Evolutionary conservation across 2,797 vertebrate genomes (phyloP), one percentile per base, ranked within the genome.

Genomic region (Tiaroga cobitis): DNA sequence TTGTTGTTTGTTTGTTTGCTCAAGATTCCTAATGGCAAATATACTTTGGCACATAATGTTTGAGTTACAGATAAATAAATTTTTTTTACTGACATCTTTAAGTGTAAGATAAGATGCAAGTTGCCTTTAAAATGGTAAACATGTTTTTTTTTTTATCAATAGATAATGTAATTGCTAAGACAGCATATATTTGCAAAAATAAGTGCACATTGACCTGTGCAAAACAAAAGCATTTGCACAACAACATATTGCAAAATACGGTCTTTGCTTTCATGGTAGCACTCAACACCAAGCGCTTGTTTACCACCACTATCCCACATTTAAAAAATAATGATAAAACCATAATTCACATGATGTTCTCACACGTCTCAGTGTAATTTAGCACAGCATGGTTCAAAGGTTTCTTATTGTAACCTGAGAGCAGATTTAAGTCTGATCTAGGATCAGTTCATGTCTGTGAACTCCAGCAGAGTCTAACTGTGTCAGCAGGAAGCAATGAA

Each of bases 401-500:
- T 76, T 37, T 39, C 59, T 75, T 65, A 21, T 75, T 34, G 5
- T 21, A 18, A 37, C 59, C 65, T 19, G 6, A 43, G n/a, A 63
- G 51, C 18, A 5, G 9, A 54, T 41, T 54, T n/a, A 34, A 9
- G 81, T 61, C 65, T 54, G 43, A 81, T 72, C 59, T 51, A 67
- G 41, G 29, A 51, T 32, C 51, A 56, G 24, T 32, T 21, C 26
- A 18, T 65, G 81, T 16, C 63, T 67, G 37, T n/a, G 75, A 80
- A 72, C 39, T 41, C 67, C 18, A 46, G 37, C 49, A 37, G 3
- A 75, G 54, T 37, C 7, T 73, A 73, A 86, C 51, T 81, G 73
- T 86, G 82, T 84, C 85, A 86, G 51, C 56, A 82, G 37, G 6
- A 83, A 80, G 69, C 26, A 82, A 76, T 39, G 72, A 84, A 69